Conservation (phyloP, 2,797 vertebrate species). For the Poecilia picta region DNA sequence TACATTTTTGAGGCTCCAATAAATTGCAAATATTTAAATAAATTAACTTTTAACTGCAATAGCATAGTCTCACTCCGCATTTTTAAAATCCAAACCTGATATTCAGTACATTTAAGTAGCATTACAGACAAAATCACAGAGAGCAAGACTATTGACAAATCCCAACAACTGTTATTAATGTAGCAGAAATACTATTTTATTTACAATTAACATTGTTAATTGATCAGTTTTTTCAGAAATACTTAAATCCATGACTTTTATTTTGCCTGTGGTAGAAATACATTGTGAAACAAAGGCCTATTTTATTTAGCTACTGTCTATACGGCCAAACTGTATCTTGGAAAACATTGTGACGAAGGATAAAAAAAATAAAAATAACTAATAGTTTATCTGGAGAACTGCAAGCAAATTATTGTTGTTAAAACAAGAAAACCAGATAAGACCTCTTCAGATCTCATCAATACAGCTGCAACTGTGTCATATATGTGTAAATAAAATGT, state of each 20-base stretch:
- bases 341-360: too few species aligned
- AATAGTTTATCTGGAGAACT: too few species aligned
- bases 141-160: background rate
- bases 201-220: background rate
- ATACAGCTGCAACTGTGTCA: too few species aligned
- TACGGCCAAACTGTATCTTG: background rate
- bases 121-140: background rate
- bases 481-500: too few species aligned
- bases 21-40: background rate
- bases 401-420: too few species aligned
- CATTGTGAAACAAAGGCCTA: too few species aligned
- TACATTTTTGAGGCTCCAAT: background rate
- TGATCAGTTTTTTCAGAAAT: background rate
- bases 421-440: too few species aligned
- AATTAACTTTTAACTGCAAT: background rate
- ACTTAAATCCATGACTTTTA: too few species aligned
- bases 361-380: too few species aligned
- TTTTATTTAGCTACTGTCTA: background rate
- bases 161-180: background rate
- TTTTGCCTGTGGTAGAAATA: too few species aligned
- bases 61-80: background rate
- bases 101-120: background rate
- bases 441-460: too few species aligned
- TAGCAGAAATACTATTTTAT: background rate
- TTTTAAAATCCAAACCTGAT: background rate